phyloP scores from a whole-genome alignment of 2,113 vertebrate species.

The Lophochroa leadbeateri region DNA sequence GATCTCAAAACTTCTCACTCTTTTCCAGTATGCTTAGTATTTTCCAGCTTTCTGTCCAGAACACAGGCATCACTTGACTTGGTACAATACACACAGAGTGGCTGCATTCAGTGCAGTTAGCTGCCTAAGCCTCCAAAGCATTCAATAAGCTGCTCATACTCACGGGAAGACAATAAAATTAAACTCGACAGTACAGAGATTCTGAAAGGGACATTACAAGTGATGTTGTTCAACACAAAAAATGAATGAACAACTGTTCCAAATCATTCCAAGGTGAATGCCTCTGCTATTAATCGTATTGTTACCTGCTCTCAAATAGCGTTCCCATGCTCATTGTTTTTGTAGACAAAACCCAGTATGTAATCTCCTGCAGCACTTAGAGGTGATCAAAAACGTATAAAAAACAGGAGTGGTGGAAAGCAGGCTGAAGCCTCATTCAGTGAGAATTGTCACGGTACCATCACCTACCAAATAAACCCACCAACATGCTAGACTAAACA shows the following conservation, averaged over 20 bases:
- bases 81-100: rapidly evolving
- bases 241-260: background rate
- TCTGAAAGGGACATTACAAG: background rate
- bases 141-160: background rate
- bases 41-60: background rate
- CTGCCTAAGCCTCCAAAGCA: background rate
- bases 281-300: background rate
- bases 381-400: background rate
- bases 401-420: background rate
- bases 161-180: background rate
- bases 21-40: background rate
- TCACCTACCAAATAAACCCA: background rate
- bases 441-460: background rate
- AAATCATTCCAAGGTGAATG: background rate
- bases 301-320: background rate
- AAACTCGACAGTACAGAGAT: background rate
- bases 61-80: background rate
- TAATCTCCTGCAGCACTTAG: background rate
- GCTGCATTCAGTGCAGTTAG: background rate
- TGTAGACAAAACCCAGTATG: background rate
- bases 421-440: background rate
- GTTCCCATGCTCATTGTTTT: background rate
- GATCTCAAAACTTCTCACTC: background rate
- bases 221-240: background rate
- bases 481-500: background rate